Base-by-base conservation (phyloP, 30 jellyfish, hydroid and myxozoan genomes). In the Mastigias papua region DNA sequence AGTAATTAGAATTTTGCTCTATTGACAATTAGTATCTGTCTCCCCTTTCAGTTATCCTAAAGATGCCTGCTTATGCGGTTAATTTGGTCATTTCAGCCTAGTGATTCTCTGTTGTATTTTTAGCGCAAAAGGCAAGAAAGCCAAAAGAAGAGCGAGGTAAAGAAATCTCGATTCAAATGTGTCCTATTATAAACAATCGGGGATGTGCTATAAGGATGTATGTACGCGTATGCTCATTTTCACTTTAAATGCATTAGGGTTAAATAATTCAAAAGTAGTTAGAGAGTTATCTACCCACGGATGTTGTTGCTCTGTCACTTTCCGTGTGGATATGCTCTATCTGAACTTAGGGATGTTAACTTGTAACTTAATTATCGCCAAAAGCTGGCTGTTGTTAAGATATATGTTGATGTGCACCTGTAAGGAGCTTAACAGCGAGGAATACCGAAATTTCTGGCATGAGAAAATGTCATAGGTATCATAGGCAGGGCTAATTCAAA, bases 151-250 rank as follows among this genome's bases (percentile, higher is more conserved):
- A 83, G 70, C 74, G 98, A 93, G 28, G 89, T 76, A n/a, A 93
- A 88, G 86, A 93, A 93, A 88, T 89, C 98, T 5, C 82, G 74
- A 65, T 93, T 93, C 86, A 88, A 89, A 78, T 93, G 98, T 65
- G 89, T 81, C 23, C 54, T 93, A 50, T 84, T 93, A 91, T 93
- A 93, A 76, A 72, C 25, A 51, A 72, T 4, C 13, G 49, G 88
- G 86, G 72, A 75, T 75, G 25, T 23, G 8, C 46, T 75, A 64
- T 54, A 28, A 77, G 88, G 67, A 33, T 57, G 76, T 26, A 75
- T 51, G n/a, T 75, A 75, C 50, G 48, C 35, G 25, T 54, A n/a
- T 61, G 66, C 46, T 77, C 78, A 20, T 62, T 75, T 77, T 77
- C 62, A 58, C 88, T 22, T 11, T 51, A 50, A 74, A 62, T 54